These are phyloP conservation scores for Heliothis subflexa DNA, from an alignment of 1,140 invertebrate species.

Conservation along the genomic window DNA sequence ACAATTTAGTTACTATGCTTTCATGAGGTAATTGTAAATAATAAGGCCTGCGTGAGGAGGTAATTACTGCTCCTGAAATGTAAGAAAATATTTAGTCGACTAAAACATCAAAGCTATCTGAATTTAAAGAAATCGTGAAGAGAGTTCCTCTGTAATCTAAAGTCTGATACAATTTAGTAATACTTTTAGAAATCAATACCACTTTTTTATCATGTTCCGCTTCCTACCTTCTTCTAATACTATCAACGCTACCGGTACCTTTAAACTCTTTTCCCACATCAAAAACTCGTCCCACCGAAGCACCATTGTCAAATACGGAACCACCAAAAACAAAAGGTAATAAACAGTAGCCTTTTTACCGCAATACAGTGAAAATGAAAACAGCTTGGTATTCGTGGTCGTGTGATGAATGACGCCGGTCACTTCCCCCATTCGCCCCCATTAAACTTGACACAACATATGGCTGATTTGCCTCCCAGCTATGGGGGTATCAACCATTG, in stretches of 20 bases:
- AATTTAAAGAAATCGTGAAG: background rate
- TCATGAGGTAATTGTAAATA: background rate
- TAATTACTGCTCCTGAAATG: background rate
- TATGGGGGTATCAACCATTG: slow-evolving; percentile 62
- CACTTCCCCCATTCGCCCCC: slow-evolving; percentile 68
- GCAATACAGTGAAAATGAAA: slow-evolving; percentile 65
- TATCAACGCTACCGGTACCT: too few species aligned
- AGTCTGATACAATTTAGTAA: too few species aligned
- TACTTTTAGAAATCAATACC: background rate
- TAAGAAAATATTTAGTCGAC: background rate
- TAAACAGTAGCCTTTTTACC: slow-evolving; percentile 32
- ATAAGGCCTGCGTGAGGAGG: background rate
- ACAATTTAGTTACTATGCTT: background rate
- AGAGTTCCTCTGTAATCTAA: too few species aligned
- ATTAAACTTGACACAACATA: slow-evolving; percentile 70
- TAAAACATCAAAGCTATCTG: background rate
- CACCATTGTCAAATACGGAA: background rate
- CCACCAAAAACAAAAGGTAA: background rate
- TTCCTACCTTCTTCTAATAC: too few species aligned
- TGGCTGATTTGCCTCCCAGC: slow-evolving; percentile 65
- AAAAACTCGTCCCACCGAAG: too few species aligned
- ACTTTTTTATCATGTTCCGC: background rate
- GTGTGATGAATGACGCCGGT: slow-evolving; percentile 74
- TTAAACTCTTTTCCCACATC: too few species aligned
- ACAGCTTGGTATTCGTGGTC: slow-evolving; percentile 64